Percentiles rank a stretch among this genome's conserved stretches.
Conservation (phyloP, 2,113 vertebrate species). For the Heterotis niloticus region DNA sequence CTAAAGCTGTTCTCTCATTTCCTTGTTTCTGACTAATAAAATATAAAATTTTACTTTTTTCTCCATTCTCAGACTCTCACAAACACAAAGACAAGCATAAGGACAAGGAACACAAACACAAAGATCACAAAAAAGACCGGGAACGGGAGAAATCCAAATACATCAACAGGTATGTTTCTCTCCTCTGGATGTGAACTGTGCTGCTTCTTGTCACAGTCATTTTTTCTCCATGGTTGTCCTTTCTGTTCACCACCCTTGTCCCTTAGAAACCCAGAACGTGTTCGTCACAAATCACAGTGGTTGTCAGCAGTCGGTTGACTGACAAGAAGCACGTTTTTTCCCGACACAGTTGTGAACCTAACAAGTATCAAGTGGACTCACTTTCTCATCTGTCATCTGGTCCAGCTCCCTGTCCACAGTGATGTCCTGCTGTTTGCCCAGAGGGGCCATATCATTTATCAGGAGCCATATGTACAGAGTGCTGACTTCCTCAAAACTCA, state of each 20-base stretch:
- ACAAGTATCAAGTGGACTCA: not conserved
- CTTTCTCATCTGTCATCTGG: conserved; percentile 2
- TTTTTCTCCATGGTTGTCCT: conserved; percentile 1
- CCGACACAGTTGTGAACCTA: not conserved
- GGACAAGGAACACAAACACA: conserved; percentile 91
- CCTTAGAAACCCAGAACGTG: no score
- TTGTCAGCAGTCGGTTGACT: not conserved
- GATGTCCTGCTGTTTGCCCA: not conserved
- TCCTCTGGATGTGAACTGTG: not conserved
- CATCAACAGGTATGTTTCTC: conserved; percentile 79
- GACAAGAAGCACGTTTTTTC: conserved; percentile 2
- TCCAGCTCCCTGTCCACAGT: not conserved
- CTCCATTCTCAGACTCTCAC: conserved; percentile 72
- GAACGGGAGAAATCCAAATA: conserved; percentile 87
- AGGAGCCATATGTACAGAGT: no score
- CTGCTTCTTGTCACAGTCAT: not conserved
- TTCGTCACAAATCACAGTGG: not conserved
- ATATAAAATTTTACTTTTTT: not conserved
- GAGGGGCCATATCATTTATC: not conserved
- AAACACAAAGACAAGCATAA: conserved; percentile 96
- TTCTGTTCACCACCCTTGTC: not conserved
- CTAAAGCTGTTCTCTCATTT: not conserved
- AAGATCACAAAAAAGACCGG: conserved; percentile 94
- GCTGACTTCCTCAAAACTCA: no score
- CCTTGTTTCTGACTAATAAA: not conserved